Base-by-base conservation (phyloP, 2,797 vertebrate genomes). In the Percopsis omiscomaycus region DNA sequence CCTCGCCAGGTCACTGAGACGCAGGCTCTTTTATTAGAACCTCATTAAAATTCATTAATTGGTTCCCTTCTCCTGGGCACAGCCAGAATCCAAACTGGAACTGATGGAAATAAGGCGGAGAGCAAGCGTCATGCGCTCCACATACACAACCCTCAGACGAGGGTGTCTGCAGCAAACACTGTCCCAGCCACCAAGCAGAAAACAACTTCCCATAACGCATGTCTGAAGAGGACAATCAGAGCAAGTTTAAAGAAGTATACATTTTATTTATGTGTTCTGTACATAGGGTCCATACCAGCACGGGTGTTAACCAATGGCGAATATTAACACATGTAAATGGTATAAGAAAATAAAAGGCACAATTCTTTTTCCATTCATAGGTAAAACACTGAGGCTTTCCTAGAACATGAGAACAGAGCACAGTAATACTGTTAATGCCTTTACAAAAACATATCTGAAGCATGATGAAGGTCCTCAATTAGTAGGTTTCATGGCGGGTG, bases 351-450 rank as follows among this genome's bases (percentile, higher is more conserved):
- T 91, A 94, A 96, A 97, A 96, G 96, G 95, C 94, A 96, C 95
- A 91, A 91, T 94, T 89, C 91, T 90, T 88, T 92, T 93, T 88
- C 64, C 77, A 80, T 93, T 93, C 92, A 92, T 89, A 86, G 89
- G 87, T 88, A 86, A 88, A 84, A 75, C 64, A 60, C 69, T 27
- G 90, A 93, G 93, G 92, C 81, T 89, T 93, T 89, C 87, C 93
- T 94, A 95, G 93, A 94, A 84, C 92, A 94, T 94, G 93, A 94
- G 87, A 81, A 73, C 61, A 94, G 92, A 93, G 93, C 94, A 93
- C 93, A 94, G 94, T 95, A 98, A 99, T 95, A 97, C 95, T 97
- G 95, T 95, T 96, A 96, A 95, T 95, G 93, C 92, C 94, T 92
- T 94, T 78, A 94, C 89, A 93, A 93, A 93, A 94, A 85, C 89